Conservation (phyloP, 2,113 vertebrate genomes). For the Damaliscus lunatus region DNA sequence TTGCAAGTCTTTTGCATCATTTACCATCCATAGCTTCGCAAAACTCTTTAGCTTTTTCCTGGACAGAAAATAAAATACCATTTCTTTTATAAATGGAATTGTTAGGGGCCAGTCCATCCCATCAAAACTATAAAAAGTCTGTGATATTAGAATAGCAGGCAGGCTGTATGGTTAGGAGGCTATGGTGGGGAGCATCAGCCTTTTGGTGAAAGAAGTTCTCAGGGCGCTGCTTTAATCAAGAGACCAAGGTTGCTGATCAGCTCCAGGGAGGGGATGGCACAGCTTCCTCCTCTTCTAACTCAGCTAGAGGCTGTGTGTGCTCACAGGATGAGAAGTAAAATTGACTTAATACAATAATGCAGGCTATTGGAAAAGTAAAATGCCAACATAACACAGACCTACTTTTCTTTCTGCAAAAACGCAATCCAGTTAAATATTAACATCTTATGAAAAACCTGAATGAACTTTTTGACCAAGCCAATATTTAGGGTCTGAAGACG, state of each 20-base stretch:
- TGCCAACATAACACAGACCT: neutral
- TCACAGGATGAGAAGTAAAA: neutral
- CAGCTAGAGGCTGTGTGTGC: neutral
- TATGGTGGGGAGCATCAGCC: rapidly evolving
- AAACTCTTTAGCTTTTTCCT: constrained; percentile 80
- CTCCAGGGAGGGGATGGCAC: neutral
- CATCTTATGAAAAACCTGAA: neutral
- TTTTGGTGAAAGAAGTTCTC: neutral
- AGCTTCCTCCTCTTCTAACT: neutral
- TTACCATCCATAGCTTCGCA: constrained; percentile 76
- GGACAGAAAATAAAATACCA: constrained; percentile 1
- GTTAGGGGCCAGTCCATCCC: neutral
- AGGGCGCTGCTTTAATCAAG: neutral
- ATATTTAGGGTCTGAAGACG: neutral
- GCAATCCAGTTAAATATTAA: neutral
- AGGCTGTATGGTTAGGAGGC: neutral
- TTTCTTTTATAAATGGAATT: constrained; percentile 13
- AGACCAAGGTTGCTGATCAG: neutral
- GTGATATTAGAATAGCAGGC: neutral
- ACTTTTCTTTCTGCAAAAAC: neutral
- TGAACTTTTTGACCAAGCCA: neutral
- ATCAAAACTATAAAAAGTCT: neutral
- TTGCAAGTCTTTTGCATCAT: constrained; percentile 70
- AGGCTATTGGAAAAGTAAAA: neutral
- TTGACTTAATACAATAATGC: neutral